Base-by-base conservation (phyloP, 1,140 invertebrate genomes). In the Tigriopus japonicus region DNA sequence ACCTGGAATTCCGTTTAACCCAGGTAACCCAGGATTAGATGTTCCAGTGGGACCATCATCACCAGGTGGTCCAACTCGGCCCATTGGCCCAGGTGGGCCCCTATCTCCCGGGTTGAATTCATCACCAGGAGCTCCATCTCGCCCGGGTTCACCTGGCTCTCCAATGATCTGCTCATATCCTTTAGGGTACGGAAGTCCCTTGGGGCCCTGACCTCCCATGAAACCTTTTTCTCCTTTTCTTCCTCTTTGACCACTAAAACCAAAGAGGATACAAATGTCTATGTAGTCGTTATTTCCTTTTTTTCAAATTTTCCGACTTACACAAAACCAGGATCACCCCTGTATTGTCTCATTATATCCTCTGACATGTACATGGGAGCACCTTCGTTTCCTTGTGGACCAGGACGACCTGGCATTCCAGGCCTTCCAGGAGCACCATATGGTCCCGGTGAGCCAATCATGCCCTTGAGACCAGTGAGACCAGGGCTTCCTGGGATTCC, bases 401-500 rank as follows among this genome's bases (percentile, higher is more conserved):
- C 86, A 42, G 79, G 76, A 42, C 73, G 72, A 64, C 86, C 86
- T 53, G 73, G 70, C 7, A 75, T 68, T 52, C 85, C 85, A 40
- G 59, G 1, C 28, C 68, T 63, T 56, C 85, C 85, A 43, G 28
- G 40, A 49, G 63, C 42, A 59, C 35, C n/a, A 35, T 64, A 63
- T 14, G 41, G 17, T 6, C 49, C 21, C 6, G 62, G 41, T 6
- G 14, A 15, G 28, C 42, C 21, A 15, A 14, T 75, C 21, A 70
- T 67, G 54, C 80, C 81, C 13, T 65, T 61, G 12, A 66, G 59
- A 35, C 82, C 82, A 61, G 72, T 67, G 7, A 71, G 67, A 35
- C 80, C 81, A 43, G 66, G 53, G 10, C 68, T 68, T 59, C 83
- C 83, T 51, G 68, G 69, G 52, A 78, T 76, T 64, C 85, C 84